These are phyloP conservation scores for Patella vulgata DNA, from an alignment of 1,140 invertebrate genomes.

Conservation along the genomic window DNA sequence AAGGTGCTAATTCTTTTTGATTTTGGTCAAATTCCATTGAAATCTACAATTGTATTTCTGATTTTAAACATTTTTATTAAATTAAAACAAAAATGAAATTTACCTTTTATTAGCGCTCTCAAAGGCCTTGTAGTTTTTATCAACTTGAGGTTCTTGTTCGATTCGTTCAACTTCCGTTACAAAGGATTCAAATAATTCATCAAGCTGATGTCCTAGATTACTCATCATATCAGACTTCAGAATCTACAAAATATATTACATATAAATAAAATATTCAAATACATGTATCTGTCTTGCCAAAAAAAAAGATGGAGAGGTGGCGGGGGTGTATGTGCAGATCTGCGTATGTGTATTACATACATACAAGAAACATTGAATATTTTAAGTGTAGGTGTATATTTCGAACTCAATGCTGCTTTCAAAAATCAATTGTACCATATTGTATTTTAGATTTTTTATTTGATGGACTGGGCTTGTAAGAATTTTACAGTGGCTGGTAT, in stretches of 20 bases:
- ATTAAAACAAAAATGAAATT: background rate
- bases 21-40: too few species aligned
- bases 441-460: too few species aligned
- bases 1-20: too few species aligned
- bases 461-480: too few species aligned
- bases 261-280: background rate
- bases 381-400: background rate
- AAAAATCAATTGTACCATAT: background rate
- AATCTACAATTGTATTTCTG: too few species aligned
- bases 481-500: too few species aligned
- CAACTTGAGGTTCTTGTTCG: slow-evolving; percentile 30
- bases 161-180: slow-evolving; percentile 55
- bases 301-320: background rate
- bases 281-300: background rate
- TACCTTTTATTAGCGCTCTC: background rate
- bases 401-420: background rate
- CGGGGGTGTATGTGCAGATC: background rate
- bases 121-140: background rate
- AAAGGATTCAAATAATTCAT: slow-evolving; percentile 52
- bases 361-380: background rate
- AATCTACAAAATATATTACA: slow-evolving; percentile 39
- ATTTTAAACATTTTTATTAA: too few species aligned
- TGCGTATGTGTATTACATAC: background rate
- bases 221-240: slow-evolving; percentile 48
- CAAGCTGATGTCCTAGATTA: slow-evolving; percentile 47